Evolutionary conservation across 2,113 vertebrate species (phyloP).

Genomic region (Dicrurus megarhynchus): DNA sequence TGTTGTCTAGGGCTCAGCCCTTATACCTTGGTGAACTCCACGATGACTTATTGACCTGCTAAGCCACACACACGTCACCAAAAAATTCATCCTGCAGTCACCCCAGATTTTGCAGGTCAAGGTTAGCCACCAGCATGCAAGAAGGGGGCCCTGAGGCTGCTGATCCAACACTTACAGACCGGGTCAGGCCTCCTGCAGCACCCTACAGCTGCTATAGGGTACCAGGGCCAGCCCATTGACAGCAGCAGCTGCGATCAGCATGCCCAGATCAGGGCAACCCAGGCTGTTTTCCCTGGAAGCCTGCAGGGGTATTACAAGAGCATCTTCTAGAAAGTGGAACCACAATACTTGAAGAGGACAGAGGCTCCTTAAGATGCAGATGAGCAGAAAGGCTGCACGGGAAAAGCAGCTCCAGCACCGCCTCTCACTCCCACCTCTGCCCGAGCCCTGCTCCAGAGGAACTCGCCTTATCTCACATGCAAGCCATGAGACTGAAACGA

Average conservation of each 20-base stretch:
- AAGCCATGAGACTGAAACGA: background rate
- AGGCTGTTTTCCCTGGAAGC: background rate
- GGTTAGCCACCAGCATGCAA: background rate
- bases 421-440: background rate
- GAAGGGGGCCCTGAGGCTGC: background rate
- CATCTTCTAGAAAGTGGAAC: background rate
- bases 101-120: background rate
- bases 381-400: background rate
- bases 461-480: background rate
- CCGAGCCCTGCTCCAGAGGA: background rate
- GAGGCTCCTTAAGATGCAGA: background rate
- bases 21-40: background rate
- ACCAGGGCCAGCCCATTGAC: background rate
- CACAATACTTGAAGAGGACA: background rate
- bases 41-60: background rate
- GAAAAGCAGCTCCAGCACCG: background rate
- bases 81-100: background rate
- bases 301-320: background rate
- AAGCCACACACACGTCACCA: fast-evolving
- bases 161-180: fast-evolving
- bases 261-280: fast-evolving
- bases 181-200: background rate
- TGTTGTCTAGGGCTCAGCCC: background rate
- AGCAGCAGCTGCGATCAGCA: fast-evolving
- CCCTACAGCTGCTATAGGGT: fast-evolving